Conservation (phyloP, 2,888 invertebrate genomes). For the Conistra vaccinii region DNA sequence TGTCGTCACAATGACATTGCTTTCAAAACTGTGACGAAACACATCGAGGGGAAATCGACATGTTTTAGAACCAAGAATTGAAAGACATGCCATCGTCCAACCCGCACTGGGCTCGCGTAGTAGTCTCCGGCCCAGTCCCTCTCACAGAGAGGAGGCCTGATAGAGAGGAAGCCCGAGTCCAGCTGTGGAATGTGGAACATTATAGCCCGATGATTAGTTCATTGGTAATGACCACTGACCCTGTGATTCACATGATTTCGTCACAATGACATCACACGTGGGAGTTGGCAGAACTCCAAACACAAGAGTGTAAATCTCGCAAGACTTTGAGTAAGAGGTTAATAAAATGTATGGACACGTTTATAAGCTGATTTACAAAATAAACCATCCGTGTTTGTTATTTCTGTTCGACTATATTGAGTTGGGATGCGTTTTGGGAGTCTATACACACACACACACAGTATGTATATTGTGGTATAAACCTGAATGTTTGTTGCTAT, state of each 20-base stretch:
- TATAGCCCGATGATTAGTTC: too few species aligned
- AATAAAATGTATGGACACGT: constrained; percentile 32
- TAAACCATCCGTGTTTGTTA: constrained; percentile 44
- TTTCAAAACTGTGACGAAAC: background rate
- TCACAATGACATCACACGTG: constrained; percentile 41
- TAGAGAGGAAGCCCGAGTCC: too few species aligned
- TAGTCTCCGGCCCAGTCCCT: background rate
- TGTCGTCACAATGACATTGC: background rate
- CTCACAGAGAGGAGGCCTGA: background rate
- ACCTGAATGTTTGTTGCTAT: background rate
- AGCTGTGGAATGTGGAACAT: too few species aligned
- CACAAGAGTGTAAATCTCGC: constrained; percentile 13
- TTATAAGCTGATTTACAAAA: constrained; percentile 44
- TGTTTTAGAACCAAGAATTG: background rate
- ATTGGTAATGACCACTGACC: too few species aligned
- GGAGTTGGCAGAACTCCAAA: constrained; percentile 34
- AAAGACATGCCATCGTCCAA: background rate
- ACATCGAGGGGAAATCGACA: background rate
- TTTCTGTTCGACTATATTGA: constrained; percentile 39
- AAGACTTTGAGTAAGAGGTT: constrained; percentile 26
- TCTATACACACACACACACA: too few species aligned
- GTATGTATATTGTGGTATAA: too few species aligned
- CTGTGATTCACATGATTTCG: constrained; percentile 26
- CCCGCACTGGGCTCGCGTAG: background rate
- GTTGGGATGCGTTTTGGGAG: constrained; percentile 29